These are phyloP conservation scores for Lutraria rhynchaena DNA, from an alignment of 1,140 invertebrate genomes.

Conservation along the genomic window DNA sequence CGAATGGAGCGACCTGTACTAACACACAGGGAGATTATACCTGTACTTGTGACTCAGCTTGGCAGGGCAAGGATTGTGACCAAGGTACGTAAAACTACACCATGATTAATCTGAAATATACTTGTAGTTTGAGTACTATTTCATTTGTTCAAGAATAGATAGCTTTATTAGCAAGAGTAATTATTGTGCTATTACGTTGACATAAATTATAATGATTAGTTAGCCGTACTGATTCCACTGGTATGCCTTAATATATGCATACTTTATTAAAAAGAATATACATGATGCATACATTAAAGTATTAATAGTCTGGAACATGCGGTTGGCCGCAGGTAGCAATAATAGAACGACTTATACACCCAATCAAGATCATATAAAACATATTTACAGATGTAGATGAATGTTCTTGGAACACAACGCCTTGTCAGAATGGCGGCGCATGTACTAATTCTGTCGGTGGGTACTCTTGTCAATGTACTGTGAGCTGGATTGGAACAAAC, in stretches of 20 bases:
- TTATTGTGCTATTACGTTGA: not conserved
- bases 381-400: slow-evolving; percentile 2
- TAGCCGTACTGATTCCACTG: too few species aligned
- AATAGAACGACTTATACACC: too few species aligned
- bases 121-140: not conserved
- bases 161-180: not conserved
- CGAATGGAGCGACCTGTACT: slow-evolving; percentile 61
- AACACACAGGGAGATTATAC: not conserved
- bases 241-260: too few species aligned
- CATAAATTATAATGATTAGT: too few species aligned
- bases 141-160: not conserved
- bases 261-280: too few species aligned
- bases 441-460: not conserved
- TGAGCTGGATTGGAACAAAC: not conserved
- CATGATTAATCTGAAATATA: not conserved
- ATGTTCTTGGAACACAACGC: not conserved
- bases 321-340: too few species aligned
- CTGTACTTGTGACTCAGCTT: not conserved
- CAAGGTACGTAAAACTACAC: not conserved
- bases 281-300: too few species aligned
- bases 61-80: not conserved
- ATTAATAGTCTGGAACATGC: too few species aligned
- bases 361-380: too few species aligned
- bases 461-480: not conserved
- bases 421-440: not conserved